Conservation (phyloP, 1,140 invertebrate genomes). For the Marisa cornuarietis region DNA sequence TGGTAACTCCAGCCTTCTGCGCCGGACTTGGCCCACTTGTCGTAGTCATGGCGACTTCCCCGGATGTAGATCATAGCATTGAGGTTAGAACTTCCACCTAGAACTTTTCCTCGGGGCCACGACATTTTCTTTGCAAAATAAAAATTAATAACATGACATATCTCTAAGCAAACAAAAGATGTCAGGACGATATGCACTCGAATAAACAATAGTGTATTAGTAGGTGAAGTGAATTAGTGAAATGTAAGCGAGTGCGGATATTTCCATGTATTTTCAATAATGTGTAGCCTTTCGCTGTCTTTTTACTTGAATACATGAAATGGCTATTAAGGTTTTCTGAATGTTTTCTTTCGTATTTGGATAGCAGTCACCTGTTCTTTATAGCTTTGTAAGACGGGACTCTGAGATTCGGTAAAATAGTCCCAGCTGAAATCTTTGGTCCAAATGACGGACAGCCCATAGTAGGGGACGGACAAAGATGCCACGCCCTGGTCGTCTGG, state of each 20-base stretch:
- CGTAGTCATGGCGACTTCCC: constrained; percentile 90
- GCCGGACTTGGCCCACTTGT: constrained; percentile 86
- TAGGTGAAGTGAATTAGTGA: background rate
- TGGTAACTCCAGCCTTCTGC: constrained; percentile 90
- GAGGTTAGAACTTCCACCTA: constrained; percentile 19
- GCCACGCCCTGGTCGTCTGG: constrained; percentile 17
- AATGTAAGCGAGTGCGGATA: background rate
- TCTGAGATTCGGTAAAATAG: constrained; percentile 3
- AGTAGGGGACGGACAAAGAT: background rate
- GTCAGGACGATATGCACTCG: too few relatives aligned
- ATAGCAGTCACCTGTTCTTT: background rate
- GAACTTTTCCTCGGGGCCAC: constrained; percentile 27
- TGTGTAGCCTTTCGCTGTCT: too few relatives aligned
- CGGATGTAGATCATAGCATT: constrained; percentile 63
- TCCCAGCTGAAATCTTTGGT: background rate
- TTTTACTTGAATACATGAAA: too few relatives aligned
- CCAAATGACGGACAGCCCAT: background rate
- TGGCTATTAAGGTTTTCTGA: too few relatives aligned
- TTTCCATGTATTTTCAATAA: too few relatives aligned
- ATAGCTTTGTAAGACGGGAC: background rate
- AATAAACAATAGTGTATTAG: background rate
- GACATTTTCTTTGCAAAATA: constrained; percentile 14
- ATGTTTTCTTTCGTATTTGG: too few relatives aligned
- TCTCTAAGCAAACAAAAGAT: too few relatives aligned
- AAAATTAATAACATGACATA: background rate